phyloP scores from a whole-genome alignment of 1,140 invertebrate genomes.

The Heliconius eleuchia region DNA sequence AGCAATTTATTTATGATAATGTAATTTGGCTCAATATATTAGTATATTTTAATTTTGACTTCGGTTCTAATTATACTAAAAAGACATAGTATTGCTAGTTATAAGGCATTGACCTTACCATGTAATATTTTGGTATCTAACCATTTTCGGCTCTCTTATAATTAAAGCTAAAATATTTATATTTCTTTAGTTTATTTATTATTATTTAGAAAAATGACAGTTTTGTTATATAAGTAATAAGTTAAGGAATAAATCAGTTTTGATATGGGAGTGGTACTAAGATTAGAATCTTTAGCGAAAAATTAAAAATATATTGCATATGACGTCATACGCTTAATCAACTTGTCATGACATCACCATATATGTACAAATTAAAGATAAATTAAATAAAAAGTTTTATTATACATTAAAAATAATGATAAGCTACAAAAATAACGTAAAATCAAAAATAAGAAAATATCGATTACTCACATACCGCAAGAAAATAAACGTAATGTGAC shows the following conservation, averaged over 20 bases:
- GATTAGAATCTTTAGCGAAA: slow-evolving; percentile 9
- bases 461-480: slow-evolving; percentile 33
- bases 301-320: slow-evolving; percentile 8
- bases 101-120: neutral
- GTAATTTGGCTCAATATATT: no score
- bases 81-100: neutral
- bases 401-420: neutral
- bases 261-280: neutral
- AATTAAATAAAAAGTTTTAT: slow-evolving; percentile 1
- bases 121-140: neutral
- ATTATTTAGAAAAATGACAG: neutral
- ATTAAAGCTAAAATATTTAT: neutral
- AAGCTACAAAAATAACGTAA: slow-evolving; percentile 12
- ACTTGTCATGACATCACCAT: slow-evolving; percentile 42
- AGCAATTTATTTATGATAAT: no score
- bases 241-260: neutral
- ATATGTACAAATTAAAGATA: neutral
- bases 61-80: neutral
- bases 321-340: slow-evolving; percentile 43
- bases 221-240: neutral
- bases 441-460: slow-evolving; percentile 19
- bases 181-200: neutral
- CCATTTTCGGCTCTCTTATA: neutral
- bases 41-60: no score
- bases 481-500: slow-evolving; percentile 33